Evolutionary conservation across 2,888 invertebrate species (phyloP).

Genomic region (Phasia obesa): DNA sequence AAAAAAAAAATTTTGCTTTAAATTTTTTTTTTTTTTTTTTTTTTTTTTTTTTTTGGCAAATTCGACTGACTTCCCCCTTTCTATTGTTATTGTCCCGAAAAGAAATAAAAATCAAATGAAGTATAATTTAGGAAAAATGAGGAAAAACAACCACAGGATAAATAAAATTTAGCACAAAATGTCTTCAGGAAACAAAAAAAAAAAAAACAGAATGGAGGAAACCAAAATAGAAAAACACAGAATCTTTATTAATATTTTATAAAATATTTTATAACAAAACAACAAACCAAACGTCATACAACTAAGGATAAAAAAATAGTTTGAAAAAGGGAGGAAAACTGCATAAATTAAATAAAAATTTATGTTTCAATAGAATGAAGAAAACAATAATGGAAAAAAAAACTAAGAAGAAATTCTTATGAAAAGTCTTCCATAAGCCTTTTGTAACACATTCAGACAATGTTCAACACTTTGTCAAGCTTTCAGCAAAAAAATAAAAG

Average conservation of each 20-base stretch:
- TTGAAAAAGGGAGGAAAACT: slow-evolving; percentile 15
- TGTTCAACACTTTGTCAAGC: slow-evolving; percentile 63
- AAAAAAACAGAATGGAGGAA: slow-evolving; percentile 3
- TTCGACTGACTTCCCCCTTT: slow-evolving; percentile 1
- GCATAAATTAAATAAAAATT: slow-evolving; percentile 61
- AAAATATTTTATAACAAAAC: slow-evolving; percentile 45
- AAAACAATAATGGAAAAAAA: slow-evolving; percentile 19
- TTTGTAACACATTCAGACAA: slow-evolving; percentile 36
- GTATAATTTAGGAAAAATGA: slow-evolving; percentile 36
- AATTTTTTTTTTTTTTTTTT: too few species aligned
- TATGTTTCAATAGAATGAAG: slow-evolving; percentile 22
- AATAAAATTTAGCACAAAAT: slow-evolving; percentile 42
- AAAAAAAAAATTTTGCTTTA: slow-evolving; percentile 13
- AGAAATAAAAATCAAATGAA: slow-evolving; percentile 5
- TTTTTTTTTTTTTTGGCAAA: slow-evolving; percentile 12
- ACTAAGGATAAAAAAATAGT: not conserved
- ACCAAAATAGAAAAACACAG: not conserved
- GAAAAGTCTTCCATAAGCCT: slow-evolving; percentile 45
- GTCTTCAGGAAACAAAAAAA: slow-evolving; percentile 1
- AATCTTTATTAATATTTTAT: slow-evolving; percentile 47
- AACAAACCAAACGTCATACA: slow-evolving; percentile 15
- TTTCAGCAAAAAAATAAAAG: slow-evolving; percentile 17
- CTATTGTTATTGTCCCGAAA: slow-evolving; percentile 17
- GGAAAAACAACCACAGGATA: slow-evolving; percentile 41
- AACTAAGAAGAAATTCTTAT: not conserved